Evolutionary conservation across 2,113 vertebrate species (phyloP).

Genomic region (Pyxicephalus adspersus): DNA sequence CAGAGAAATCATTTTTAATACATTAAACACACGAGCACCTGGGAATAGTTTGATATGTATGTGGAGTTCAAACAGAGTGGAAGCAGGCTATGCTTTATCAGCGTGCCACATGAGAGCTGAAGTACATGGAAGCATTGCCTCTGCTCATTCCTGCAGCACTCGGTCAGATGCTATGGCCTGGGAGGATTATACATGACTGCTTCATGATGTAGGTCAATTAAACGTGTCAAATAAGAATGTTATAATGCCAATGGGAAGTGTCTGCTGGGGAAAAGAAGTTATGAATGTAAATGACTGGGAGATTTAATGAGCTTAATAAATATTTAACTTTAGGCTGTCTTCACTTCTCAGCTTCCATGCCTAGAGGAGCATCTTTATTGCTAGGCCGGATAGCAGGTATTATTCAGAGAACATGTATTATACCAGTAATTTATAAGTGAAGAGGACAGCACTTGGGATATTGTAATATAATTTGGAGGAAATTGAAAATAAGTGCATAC

Average conservation of each 20-base stretch:
- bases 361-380: slow-evolving; percentile 11
- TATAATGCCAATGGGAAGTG: slow-evolving; percentile 13
- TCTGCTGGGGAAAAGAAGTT: slow-evolving; percentile 1
- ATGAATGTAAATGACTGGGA: slow-evolving; percentile 31
- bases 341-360: neutral
- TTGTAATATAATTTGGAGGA: too few relatives aligned
- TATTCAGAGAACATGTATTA: too few relatives aligned
- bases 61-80: slow-evolving; percentile 19
- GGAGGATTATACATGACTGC: neutral
- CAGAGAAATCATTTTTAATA: slow-evolving; percentile 38
- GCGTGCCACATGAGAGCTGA: neutral
- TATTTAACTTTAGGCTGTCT: slow-evolving; percentile 37
- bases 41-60: slow-evolving; percentile 16
- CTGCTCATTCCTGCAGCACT: neutral
- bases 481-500: too few relatives aligned
- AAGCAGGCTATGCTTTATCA: neutral
- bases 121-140: neutral
- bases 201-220: neutral
- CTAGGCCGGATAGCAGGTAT: neutral
- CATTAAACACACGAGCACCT: neutral
- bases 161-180: neutral
- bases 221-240: neutral
- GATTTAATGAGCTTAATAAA: slow-evolving; percentile 34
- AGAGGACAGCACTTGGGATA: too few relatives aligned
- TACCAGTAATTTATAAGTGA: too few relatives aligned